Conservation (phyloP, 2,113 vertebrate species). For the Bubo bubo region DNA sequence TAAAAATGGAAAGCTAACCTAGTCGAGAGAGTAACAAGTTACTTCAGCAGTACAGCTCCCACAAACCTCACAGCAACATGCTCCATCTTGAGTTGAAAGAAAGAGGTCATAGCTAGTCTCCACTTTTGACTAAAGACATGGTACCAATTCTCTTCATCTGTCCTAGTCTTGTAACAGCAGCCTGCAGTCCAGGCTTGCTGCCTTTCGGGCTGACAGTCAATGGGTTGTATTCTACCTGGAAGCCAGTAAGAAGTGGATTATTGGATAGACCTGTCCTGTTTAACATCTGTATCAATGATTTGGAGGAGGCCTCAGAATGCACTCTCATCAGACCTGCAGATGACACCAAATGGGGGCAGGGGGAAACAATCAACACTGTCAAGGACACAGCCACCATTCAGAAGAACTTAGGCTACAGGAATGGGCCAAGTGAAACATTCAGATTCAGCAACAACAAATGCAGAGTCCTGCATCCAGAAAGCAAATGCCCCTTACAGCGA, state of each 20-base stretch:
- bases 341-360: not conserved
- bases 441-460: not conserved
- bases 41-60: not conserved
- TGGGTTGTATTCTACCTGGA: not conserved
- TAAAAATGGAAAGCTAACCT: not conserved
- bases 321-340: not conserved
- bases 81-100: not conserved
- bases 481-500: not conserved
- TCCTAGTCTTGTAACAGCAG: not conserved
- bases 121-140: not conserved
- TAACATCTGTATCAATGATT: not conserved
- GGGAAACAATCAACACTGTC: not conserved
- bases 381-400: not conserved
- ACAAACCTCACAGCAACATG: not conserved
- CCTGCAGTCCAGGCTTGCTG: not conserved
- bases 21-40: not conserved
- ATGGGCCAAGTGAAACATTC: not conserved
- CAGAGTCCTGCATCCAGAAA: not conserved
- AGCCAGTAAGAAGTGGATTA: not conserved
- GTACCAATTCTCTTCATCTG: not conserved
- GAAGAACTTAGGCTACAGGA: not conserved
- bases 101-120: not conserved
- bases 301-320: not conserved
- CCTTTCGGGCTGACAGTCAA: not conserved
- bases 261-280: not conserved